Base-by-base conservation (phyloP, 2,888 invertebrate genomes). In the Ypsolopha sequella region DNA sequence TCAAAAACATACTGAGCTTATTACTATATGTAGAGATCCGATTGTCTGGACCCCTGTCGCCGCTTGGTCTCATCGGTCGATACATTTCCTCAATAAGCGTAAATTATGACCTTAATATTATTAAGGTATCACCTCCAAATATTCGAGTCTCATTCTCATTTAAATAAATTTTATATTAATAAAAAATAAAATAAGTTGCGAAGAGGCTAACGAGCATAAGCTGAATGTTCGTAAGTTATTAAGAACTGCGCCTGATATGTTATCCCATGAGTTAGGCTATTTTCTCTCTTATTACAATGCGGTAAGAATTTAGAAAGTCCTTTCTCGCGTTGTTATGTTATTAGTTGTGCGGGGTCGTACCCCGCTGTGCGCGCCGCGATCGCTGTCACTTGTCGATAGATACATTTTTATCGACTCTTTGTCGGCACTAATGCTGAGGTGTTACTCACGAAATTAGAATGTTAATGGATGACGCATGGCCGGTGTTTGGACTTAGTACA, bases 181-280 rank as follows among this genome's bases (percentile, higher is more conserved):
- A 80, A 80, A 78, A 81, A 78, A 74, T 74, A 76, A 80, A 77
- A 64, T 69, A 82, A 84, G 85, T 84, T 82, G 85, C 80, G 79
- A 84, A 84, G 82, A 81, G 79, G 71, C 79, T 85, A 84, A 84
- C 82, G 84, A 84, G 84, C 74, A 76, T 84, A 84, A 84, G 84
- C 82, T 76, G 70, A 76, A 75, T 80, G 80, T 53, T 34, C 34
- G 46, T 46, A 46, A 46, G 51, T 46, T 46, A 46, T 46, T 43
- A 43, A 14, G 14, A 24, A 24, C 24, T 24, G 24, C 24, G 24
- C 24, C 24, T 3, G 24, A 24, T 24, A 24, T 24, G 2, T 24
- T 24, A 24, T 24, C 24, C 24, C 24, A 24, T 4, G 24, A 4
- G 24, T 24, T 4, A 24, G 24, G 24, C 24, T 24, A 24, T 24